phyloP scores from a whole-genome alignment of 1,140 invertebrate species.

The Drosophila tani region DNA sequence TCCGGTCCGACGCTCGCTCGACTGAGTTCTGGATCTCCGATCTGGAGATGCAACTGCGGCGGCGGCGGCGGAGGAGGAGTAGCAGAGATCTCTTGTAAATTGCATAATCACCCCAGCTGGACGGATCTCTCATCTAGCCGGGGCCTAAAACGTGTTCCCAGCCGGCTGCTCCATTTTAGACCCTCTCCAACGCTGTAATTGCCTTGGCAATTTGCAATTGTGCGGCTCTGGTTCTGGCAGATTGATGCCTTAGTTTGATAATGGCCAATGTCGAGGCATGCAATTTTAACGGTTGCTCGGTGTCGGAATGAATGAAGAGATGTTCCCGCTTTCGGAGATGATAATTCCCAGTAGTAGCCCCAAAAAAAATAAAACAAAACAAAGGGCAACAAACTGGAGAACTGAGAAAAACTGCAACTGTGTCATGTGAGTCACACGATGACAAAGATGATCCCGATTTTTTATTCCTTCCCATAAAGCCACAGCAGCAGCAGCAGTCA shows the following conservation, averaged over 20 bases:
- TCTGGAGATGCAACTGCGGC: conserved; percentile 23
- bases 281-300: conserved; percentile 78
- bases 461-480: not conserved
- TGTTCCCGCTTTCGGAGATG: conserved; percentile 19
- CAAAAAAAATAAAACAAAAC: conserved; percentile 11
- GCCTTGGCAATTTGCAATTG: conserved; percentile 74
- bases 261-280: conserved; percentile 70
- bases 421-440: conserved; percentile 48
- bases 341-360: conserved; percentile 21
- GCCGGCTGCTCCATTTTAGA: conserved; percentile 62
- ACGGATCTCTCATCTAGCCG: conserved; percentile 30
- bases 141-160: conserved; percentile 56
- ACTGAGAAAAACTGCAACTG: conserved; percentile 30
- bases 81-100: conserved; percentile 63
- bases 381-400: conserved; percentile 54
- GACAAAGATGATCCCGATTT: conserved; percentile 25
- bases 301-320: conserved; percentile 26
- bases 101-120: conserved; percentile 66
- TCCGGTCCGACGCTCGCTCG: not conserved
- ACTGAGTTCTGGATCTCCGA: not conserved
- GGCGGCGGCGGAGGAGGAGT: not conserved
- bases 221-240: conserved; percentile 58
- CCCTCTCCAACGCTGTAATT: conserved; percentile 52
- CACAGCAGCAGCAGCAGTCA: conserved; percentile 29
- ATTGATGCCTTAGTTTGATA: conserved; percentile 81